Evolutionary conservation across 2,888 invertebrate genomes (phyloP).

Genomic region (Matsumyia berberina): DNA sequence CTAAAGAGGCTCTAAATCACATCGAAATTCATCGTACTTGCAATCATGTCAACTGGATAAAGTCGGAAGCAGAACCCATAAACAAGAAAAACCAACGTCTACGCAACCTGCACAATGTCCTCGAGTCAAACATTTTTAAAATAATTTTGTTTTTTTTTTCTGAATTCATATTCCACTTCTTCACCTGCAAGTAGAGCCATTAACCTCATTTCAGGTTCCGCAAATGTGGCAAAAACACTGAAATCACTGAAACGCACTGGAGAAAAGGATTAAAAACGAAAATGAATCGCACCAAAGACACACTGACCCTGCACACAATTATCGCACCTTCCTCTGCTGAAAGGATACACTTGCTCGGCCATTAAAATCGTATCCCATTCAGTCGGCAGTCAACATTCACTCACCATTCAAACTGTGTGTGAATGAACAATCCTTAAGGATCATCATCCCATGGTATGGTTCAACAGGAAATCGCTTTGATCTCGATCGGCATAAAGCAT

Average conservation of each 20-base stretch:
- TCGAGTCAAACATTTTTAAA: neutral
- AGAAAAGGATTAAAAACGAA: neutral
- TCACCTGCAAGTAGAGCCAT: conserved; percentile 26
- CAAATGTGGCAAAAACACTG: too few relatives aligned
- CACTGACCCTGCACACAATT: conserved; percentile 34
- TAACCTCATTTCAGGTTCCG: conserved; percentile 35
- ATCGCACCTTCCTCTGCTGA: conserved; percentile 3
- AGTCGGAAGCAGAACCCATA: neutral
- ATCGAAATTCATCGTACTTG: neutral
- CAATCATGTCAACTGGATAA: too few relatives aligned
- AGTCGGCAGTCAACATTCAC: conserved; percentile 17
- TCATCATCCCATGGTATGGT: conserved; percentile 38
- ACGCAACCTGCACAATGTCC: neutral
- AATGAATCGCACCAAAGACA: neutral
- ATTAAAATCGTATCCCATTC: conserved; percentile 48
- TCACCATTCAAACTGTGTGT: conserved; percentile 21
- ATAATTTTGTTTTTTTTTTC: neutral
- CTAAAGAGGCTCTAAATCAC: too few relatives aligned
- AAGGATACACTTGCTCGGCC: conserved; percentile 9
- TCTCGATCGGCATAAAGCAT: conserved; percentile 50
- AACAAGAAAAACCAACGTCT: neutral
- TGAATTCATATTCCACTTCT: neutral
- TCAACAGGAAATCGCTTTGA: conserved; percentile 63
- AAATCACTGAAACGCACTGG: too few relatives aligned
- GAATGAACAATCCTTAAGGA: conserved; percentile 58